Percentiles rank a stretch among this genome's conserved stretches.
phyloP scores from a whole-genome alignment of 2,888 invertebrate species.

The Cabera pusaria region DNA sequence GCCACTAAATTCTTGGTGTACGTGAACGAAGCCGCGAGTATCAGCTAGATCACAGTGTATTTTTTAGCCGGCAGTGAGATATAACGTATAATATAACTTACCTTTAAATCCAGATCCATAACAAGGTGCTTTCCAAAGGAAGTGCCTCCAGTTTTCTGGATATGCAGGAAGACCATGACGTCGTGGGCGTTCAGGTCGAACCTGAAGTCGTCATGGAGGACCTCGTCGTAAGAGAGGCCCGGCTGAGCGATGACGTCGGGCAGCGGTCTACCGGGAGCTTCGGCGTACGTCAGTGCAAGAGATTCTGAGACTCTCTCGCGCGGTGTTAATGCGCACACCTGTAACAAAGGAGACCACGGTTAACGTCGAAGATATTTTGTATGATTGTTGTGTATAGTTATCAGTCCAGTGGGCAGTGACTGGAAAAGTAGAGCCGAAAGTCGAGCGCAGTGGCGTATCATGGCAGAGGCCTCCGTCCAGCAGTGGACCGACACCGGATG shows the following conservation, averaged over 20 bases:
- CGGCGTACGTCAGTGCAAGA: constrained; percentile 73
- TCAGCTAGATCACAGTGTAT: too few species aligned
- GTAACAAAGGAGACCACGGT: constrained; percentile 39
- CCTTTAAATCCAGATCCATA: constrained; percentile 93
- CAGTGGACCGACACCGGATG: too few species aligned
- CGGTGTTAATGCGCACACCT: constrained; percentile 89
- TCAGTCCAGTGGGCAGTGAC: too few species aligned
- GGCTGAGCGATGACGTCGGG: constrained; percentile 83
- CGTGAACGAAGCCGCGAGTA: too few species aligned
- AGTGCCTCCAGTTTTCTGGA: constrained; percentile 99
- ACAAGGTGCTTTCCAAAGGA: constrained; percentile 98
- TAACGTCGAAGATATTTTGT: too few species aligned
- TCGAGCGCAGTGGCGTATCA: too few species aligned
- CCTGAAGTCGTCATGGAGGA: constrained; percentile 92
- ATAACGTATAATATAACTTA: too few species aligned
- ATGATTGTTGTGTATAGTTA: too few species aligned
- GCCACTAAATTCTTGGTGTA: too few species aligned
- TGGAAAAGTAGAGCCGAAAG: too few species aligned
- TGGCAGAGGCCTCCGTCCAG: too few species aligned
- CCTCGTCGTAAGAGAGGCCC: constrained; percentile 92
- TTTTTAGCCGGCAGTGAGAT: too few species aligned
- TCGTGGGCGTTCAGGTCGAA: constrained; percentile 97
- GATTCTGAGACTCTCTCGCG: constrained; percentile 85
- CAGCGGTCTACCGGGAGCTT: constrained; percentile 79
- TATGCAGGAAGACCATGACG: constrained; percentile 98